Base-by-base conservation (phyloP, 2,888 invertebrate genomes). In the Sinopyrophorus schimmeli region DNA sequence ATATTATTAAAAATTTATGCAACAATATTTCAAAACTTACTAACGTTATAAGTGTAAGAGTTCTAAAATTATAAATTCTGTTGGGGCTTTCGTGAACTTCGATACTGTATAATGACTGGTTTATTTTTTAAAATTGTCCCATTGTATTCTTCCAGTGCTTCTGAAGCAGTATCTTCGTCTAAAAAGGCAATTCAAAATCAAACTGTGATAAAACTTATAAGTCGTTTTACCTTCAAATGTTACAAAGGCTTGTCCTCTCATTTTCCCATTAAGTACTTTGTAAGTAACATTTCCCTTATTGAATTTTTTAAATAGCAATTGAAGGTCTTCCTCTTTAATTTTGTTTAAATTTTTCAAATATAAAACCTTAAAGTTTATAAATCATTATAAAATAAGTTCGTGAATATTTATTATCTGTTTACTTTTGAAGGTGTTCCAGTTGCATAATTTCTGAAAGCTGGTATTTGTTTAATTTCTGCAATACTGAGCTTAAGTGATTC, bases 201-300 rank as follows among this genome's bases (percentile, higher is more conserved):
- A 9, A 46, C 23, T 18, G 6, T 5, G 18, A 5, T 5, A 18
- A 18, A 5, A 6, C 6, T 5, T 5, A 18, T 18, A 18, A 18
- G 6, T 5, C 10, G 12, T 10, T 11, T 63, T 68, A 81, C 82
- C 69, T 63, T 70, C 67, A 59, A 81, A 80, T 20, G 74, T 70
- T 1, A 79, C 73, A 68, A 81, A 81, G 0, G 80, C 81, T 60
- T 81, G 81, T 4, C 81, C 81, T 50, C 74, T 73, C 80, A 81
- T 80, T 46, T 75, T 74, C 1, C 81, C 81, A 0, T 71, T 70
- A 76, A 81, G 73, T 21, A 80, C 56, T 39, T 74, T 68, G 47
- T 69, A 68, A 3, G 53, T 55, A 2, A 80, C 63, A 17, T 74
- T 74, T 47, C 51, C 53, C n/a, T 72, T 60, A 46, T 62, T 53